A percentile compares a stretch with the other conserved stretches of the same genome.
Evolutionary conservation across 2,113 vertebrate genomes (phyloP).

Genomic region (Cyanoderma ruficeps): DNA sequence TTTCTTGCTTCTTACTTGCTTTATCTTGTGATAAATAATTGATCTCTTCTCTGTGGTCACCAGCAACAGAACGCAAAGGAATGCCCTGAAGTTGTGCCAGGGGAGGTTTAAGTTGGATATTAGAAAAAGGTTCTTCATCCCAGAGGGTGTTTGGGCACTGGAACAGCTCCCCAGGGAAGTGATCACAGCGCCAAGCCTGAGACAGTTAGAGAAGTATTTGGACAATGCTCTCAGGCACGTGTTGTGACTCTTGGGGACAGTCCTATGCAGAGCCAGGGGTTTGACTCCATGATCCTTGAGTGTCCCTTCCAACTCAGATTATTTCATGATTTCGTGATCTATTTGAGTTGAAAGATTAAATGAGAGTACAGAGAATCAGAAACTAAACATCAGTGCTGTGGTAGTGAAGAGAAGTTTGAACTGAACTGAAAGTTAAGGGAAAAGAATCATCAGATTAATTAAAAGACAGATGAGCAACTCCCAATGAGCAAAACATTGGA

Average conservation of each 20-base stretch:
- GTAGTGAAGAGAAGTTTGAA: neutral
- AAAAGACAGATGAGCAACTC: neutral
- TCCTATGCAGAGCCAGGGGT: too few relatives aligned
- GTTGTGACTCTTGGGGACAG: neutral
- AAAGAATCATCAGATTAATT: neutral
- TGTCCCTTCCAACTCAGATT: neutral
- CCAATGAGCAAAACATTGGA: neutral
- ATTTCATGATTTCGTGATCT: neutral
- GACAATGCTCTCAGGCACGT: too few relatives aligned
- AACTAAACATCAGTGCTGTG: neutral
- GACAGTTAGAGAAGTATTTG: neutral
- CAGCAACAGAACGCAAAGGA: neutral
- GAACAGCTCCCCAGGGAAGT: neutral
- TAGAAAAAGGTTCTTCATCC: neutral
- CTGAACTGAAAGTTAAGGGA: neutral
- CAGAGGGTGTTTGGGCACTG: neutral
- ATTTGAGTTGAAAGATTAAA: neutral
- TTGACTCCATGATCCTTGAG: accelerated
- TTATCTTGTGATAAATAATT: neutral
- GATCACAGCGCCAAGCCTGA: neutral
- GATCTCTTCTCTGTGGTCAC: neutral
- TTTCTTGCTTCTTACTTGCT: too few relatives aligned
- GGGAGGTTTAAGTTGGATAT: neutral
- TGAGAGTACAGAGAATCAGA: neutral
- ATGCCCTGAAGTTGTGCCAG: neutral